Conservation (phyloP, 2,888 invertebrate genomes). For the Abrostola triplasia region DNA sequence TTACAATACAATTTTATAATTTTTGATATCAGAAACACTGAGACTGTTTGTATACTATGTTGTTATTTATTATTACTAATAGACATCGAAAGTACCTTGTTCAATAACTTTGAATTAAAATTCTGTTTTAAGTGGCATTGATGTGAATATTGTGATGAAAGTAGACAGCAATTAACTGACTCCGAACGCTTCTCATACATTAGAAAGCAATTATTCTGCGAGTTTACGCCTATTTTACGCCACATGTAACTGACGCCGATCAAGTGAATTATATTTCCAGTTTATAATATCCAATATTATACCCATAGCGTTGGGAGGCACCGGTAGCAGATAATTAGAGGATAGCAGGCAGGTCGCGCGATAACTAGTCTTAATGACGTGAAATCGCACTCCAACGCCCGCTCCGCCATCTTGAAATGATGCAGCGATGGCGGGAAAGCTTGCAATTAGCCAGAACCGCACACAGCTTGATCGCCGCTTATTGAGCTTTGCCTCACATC, state of each 20-base stretch:
- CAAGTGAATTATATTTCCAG: constrained; percentile 71
- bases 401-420: constrained; percentile 78
- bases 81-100: too few relatives aligned
- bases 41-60: too few relatives aligned
- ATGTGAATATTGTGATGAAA: constrained; percentile 29
- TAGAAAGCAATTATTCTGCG: constrained; percentile 64
- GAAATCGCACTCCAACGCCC: constrained; percentile 70
- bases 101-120: neutral
- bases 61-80: too few relatives aligned
- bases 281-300: constrained; percentile 82
- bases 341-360: constrained; percentile 79
- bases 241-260: constrained; percentile 62
- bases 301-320: constrained; percentile 71
- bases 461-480: constrained; percentile 45
- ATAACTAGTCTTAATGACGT: constrained; percentile 85
- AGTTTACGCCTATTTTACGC: constrained; percentile 63
- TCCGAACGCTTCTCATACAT: constrained; percentile 49
- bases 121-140: neutral
- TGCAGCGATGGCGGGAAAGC: constrained; percentile 75
- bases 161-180: constrained; percentile 39
- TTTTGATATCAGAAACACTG: neutral
- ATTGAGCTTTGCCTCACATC: constrained; percentile 41
- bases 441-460: constrained; percentile 72
- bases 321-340: constrained; percentile 82
- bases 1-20: constrained; percentile 10